Conservation (phyloP, 2,888 invertebrate genomes). For the Platynereis dumerilii region DNA sequence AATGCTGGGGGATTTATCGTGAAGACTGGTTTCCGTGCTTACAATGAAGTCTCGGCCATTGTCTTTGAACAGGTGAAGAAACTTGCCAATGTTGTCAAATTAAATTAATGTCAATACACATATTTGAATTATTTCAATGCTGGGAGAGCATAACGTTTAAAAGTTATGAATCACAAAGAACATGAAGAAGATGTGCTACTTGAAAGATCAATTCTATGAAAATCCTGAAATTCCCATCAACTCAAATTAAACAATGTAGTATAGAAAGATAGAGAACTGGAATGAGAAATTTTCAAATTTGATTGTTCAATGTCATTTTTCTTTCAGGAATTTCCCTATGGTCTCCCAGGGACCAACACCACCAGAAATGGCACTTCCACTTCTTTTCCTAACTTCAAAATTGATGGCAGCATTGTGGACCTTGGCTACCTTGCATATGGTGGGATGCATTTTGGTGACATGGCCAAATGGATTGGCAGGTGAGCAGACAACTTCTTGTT, state of each 20-base stretch:
- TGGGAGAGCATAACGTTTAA: too few relatives aligned
- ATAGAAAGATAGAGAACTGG: too few relatives aligned
- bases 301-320: too few relatives aligned
- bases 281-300: too few relatives aligned
- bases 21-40: neutral
- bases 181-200: too few relatives aligned
- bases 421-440: constrained; percentile 32
- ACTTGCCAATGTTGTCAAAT: too few relatives aligned
- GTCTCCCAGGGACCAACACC: constrained; percentile 19
- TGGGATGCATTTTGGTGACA: constrained; percentile 30
- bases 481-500: constrained; percentile 14
- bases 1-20: neutral
- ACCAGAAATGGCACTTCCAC: constrained; percentile 21
- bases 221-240: too few relatives aligned
- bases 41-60: neutral
- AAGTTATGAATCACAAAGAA: too few relatives aligned
- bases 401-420: neutral
- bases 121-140: too few relatives aligned
- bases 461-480: constrained; percentile 25
- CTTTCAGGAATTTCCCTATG: constrained; percentile 25
- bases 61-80: constrained; percentile 2
- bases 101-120: too few relatives aligned
- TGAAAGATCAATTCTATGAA: too few relatives aligned
- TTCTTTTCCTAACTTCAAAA: constrained; percentile 30
- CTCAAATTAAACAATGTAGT: too few relatives aligned